Evolutionary conservation across 92 coral and sea anemone genomes (phyloP).

Genomic region (Palythoa grandis): DNA sequence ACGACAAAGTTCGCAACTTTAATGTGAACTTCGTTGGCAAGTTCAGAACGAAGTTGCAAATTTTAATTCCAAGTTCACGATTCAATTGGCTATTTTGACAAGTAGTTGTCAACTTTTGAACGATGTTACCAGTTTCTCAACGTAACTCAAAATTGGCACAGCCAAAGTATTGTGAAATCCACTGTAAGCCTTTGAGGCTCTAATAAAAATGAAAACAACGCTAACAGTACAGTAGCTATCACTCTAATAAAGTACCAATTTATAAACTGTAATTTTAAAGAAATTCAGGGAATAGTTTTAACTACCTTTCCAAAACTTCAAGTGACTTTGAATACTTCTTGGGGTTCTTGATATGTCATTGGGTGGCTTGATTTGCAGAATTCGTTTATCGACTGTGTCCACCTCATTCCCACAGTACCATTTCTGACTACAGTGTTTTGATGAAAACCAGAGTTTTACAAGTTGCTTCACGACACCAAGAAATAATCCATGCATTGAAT

Average conservation of each 20-base stretch:
- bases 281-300: not conserved
- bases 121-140: too few relatives aligned
- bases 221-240: not conserved
- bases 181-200: too few relatives aligned
- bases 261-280: not conserved
- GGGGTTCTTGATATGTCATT: conserved; percentile 54
- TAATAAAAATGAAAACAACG: too few relatives aligned
- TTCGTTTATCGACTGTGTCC: conserved; percentile 49
- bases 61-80: too few relatives aligned
- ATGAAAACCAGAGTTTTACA: conserved; percentile 53
- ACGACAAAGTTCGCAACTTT: too few relatives aligned
- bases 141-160: too few relatives aligned
- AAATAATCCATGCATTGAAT: conserved; percentile 62
- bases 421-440: conserved; percentile 49
- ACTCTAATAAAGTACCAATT: not conserved
- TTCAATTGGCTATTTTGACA: too few relatives aligned
- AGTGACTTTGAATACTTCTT: conserved; percentile 53
- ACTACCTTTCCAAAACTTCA: conserved; percentile 65
- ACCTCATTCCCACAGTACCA: conserved; percentile 62
- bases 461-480: conserved; percentile 69
- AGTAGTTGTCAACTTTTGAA: too few relatives aligned
- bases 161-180: too few relatives aligned
- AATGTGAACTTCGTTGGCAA: too few relatives aligned
- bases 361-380: conserved; percentile 62
- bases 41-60: too few relatives aligned